Conservation (phyloP, 2,113 vertebrate genomes). For the Cathartes aura region DNA sequence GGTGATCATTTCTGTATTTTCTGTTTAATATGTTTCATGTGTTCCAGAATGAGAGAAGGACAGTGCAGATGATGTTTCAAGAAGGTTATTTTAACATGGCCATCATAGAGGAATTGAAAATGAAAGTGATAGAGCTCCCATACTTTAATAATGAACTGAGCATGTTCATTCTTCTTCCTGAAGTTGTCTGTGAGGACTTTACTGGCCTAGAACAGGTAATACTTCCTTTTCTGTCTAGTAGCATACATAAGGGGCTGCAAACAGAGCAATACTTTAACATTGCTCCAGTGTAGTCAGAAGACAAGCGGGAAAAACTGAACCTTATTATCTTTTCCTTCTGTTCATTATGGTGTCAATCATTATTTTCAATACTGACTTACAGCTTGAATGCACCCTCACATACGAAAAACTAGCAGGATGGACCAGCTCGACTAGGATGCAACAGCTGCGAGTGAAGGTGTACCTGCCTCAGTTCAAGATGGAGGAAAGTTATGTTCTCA, state of each 20-base stretch:
- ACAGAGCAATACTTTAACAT: neutral
- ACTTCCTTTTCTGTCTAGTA: neutral
- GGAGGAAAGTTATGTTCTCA: slow-evolving; percentile 64
- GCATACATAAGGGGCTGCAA: neutral
- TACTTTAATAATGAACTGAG: slow-evolving; percentile 81
- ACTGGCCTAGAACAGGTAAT: slow-evolving; percentile 63
- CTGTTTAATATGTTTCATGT: neutral
- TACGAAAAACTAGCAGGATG: slow-evolving; percentile 62
- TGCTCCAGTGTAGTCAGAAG: neutral
- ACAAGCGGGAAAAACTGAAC: neutral
- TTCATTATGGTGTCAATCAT: neutral
- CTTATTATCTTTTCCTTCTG: neutral
- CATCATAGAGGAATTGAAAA: slow-evolving; percentile 61
- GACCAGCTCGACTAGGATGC: slow-evolving; percentile 44
- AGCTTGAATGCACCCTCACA: slow-evolving; percentile 65
- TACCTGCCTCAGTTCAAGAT: slow-evolving; percentile 76
- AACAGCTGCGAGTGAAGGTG: slow-evolving; percentile 49
- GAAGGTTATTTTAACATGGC: slow-evolving; percentile 70
- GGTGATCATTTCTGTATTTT: neutral
- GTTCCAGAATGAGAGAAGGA: slow-evolving; percentile 75
- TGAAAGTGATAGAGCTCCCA: slow-evolving; percentile 84
- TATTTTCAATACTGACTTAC: neutral
- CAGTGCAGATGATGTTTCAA: slow-evolving; percentile 85
- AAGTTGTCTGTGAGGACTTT: neutral
- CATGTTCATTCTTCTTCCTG: slow-evolving; percentile 87